Conservation (phyloP, 2,113 vertebrate genomes). For the Calypte anna region DNA sequence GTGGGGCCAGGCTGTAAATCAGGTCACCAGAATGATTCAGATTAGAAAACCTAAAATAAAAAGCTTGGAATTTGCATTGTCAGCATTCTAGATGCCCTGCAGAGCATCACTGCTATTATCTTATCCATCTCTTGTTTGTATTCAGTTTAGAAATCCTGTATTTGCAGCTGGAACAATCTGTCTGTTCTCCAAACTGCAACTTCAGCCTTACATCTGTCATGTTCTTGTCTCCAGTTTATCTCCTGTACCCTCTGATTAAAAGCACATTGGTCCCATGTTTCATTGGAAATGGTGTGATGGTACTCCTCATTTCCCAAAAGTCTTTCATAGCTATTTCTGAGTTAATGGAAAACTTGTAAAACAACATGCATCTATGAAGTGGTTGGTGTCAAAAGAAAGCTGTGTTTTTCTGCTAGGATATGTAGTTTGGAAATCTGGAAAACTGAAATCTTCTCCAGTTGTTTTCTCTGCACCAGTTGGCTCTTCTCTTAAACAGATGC, state of each 20-base stretch:
- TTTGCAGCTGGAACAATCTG: conserved; percentile 24
- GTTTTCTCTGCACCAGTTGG: background rate
- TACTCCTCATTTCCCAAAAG: background rate
- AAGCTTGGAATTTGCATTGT: conserved; percentile 27
- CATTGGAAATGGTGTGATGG: background rate
- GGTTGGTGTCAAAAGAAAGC: background rate
- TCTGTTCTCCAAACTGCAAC: background rate
- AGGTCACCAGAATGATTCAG: conserved; percentile 18
- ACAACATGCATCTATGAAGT: rapidly evolving
- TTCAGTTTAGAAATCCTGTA: background rate
- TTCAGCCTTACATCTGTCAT: background rate
- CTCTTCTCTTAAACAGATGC: rapidly evolving
- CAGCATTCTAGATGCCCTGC: conserved; percentile 35
- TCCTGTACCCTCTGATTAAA: background rate
- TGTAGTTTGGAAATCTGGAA: background rate
- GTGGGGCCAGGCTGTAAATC: conserved; percentile 18
- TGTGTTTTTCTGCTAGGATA: background rate
- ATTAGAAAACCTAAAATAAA: conserved; percentile 39
- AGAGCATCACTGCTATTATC: conserved; percentile 39
- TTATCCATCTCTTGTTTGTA: conserved; percentile 14
- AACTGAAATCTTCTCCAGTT: background rate
- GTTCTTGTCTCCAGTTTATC: background rate
- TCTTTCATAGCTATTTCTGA: background rate
- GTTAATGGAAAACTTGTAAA: background rate
- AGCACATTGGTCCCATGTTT: background rate